Evolutionary conservation across 1,140 invertebrate genomes (phyloP).

Genomic region (Drosophila serrata): DNA sequence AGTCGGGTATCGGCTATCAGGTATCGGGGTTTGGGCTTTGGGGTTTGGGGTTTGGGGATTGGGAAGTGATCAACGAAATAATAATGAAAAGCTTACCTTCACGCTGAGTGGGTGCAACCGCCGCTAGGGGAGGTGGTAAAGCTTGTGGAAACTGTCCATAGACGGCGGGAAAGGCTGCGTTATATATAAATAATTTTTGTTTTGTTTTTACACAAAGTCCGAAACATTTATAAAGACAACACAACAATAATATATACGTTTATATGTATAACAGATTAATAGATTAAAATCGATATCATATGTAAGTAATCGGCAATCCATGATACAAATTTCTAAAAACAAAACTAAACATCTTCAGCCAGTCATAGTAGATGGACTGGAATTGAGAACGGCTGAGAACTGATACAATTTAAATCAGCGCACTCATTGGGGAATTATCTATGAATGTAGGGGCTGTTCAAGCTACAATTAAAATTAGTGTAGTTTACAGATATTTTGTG

Average conservation of each 20-base stretch:
- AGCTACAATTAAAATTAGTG: slow-evolving; percentile 34
- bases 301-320: slow-evolving; percentile 39
- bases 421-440: slow-evolving; percentile 15
- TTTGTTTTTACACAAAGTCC: slow-evolving; percentile 85
- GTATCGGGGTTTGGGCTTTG: neutral
- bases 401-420: slow-evolving; percentile 4
- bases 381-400: slow-evolving; percentile 8
- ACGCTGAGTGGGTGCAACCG: slow-evolving; percentile 95
- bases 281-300: slow-evolving; percentile 44
- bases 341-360: slow-evolving; percentile 30
- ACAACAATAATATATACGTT: slow-evolving; percentile 80
- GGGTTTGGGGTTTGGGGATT: slow-evolving; percentile 15
- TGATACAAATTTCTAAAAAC: slow-evolving; percentile 27
- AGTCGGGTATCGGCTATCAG: neutral
- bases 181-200: slow-evolving; percentile 89
- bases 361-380: slow-evolving; percentile 27
- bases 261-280: slow-evolving; percentile 42
- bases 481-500: slow-evolving; percentile 17
- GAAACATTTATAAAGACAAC: slow-evolving; percentile 85
- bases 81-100: slow-evolving; percentile 92
- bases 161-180: slow-evolving; percentile 96
- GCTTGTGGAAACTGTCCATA: slow-evolving; percentile 98
- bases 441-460: slow-evolving; percentile 2
- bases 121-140: slow-evolving; percentile 95
- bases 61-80: slow-evolving; percentile 56